These are phyloP conservation scores for Mantis religiosa DNA, from an alignment of 2,888 invertebrate species.

Conservation along the genomic window DNA sequence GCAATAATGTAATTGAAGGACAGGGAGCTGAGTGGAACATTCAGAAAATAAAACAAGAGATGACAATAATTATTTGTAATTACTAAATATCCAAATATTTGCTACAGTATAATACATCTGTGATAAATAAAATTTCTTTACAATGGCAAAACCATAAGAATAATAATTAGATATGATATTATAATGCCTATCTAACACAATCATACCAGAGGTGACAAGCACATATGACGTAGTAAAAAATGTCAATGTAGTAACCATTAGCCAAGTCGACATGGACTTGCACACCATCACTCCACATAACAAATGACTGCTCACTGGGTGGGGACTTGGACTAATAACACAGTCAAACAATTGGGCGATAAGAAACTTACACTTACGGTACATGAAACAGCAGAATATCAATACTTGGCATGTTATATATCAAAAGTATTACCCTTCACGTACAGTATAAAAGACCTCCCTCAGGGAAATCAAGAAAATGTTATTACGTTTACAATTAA, in stretches of 20 bases:
- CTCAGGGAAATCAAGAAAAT: neutral
- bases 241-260: neutral
- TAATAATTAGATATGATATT: neutral
- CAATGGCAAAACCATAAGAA: constrained; percentile 23
- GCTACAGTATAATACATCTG: constrained; percentile 28
- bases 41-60: neutral
- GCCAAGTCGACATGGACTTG: neutral
- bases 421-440: neutral
- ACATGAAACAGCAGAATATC: neutral
- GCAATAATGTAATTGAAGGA: neutral
- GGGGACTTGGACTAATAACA: neutral
- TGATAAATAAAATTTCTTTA: constrained; percentile 27
- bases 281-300: neutral
- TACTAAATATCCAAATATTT: constrained; percentile 22
- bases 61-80: neutral
- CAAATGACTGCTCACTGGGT: neutral
- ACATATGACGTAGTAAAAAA: neutral
- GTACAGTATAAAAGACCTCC: neutral
- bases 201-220: neutral
- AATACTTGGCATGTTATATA: neutral
- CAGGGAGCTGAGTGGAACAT: neutral
- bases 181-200: neutral
- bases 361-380: neutral
- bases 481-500: neutral
- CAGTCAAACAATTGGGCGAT: neutral